These are phyloP conservation scores for Syngnathoides biaculeatus DNA, from an alignment of 2,113 vertebrate genomes.

Conservation along the genomic window DNA sequence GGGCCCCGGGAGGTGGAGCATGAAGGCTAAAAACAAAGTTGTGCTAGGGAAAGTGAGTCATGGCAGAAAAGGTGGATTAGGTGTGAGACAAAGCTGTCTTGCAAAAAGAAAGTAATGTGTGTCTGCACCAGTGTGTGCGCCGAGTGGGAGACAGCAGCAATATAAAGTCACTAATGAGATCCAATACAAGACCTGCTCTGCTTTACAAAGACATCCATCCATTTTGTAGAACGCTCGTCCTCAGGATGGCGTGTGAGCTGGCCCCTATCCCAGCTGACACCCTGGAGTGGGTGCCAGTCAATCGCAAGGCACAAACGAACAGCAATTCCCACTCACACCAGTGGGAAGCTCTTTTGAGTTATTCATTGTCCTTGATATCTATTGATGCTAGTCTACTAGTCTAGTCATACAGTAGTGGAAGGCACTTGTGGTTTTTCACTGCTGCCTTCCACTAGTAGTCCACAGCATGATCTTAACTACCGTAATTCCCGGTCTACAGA, in stretches of 20 bases:
- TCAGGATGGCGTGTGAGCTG: neutral
- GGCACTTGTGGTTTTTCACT: no score
- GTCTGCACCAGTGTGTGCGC: neutral
- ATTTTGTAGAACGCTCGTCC: neutral
- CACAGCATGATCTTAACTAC: no score
- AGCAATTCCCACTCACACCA: neutral
- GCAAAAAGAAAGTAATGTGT: neutral
- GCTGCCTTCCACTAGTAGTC: no score
- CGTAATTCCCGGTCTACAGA: no score
- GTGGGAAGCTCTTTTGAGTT: neutral
- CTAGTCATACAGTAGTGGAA: no score
- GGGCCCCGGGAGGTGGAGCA: constrained; percentile 17
- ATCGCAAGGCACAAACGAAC: neutral
- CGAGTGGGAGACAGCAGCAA: neutral
- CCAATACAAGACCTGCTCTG: neutral
- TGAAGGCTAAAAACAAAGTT: constrained; percentile 12
- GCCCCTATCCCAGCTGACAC: neutral
- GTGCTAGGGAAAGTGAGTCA: neutral
- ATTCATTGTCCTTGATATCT: neutral
- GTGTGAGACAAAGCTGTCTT: neutral
- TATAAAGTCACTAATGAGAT: constrained; percentile 3
- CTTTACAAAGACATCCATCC: constrained; percentile 4
- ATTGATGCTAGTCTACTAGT: neutral
- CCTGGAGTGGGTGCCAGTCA: neutral
- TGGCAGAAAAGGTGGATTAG: neutral